Percentiles rank a stretch among this genome's conserved stretches.
These are phyloP conservation scores for Cephus sareptanus DNA, from an alignment of 2,888 invertebrate species.

Conservation along the genomic window DNA sequence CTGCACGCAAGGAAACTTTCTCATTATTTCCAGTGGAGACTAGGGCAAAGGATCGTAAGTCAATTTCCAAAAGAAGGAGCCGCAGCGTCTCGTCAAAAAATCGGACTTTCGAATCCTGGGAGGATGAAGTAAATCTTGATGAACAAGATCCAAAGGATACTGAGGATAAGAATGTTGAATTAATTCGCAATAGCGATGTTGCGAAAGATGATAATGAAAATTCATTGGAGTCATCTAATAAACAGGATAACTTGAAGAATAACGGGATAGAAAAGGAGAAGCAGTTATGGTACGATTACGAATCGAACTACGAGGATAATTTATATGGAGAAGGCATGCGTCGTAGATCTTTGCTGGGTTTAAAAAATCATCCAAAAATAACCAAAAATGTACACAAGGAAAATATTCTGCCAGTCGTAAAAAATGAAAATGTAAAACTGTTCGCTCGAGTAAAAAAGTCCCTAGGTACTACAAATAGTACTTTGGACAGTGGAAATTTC, in stretches of 20 bases:
- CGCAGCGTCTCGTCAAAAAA: neutral
- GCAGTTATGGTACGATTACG: constrained; percentile 15
- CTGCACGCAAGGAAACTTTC: neutral
- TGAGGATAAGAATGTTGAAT: neutral
- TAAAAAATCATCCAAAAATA: constrained; percentile 6
- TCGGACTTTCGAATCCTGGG: constrained; percentile 18
- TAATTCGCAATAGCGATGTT: neutral
- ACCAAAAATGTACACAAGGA: neutral
- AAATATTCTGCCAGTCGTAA: neutral
- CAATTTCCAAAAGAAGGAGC: neutral
- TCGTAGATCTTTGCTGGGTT: constrained; percentile 22
- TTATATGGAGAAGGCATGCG: constrained; percentile 10
- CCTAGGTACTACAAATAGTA: neutral
- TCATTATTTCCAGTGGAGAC: neutral
- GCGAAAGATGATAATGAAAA: neutral
- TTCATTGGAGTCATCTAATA: neutral
- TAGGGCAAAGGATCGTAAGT: constrained; percentile 18
- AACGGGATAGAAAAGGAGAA: constrained; percentile 2
- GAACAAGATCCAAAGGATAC: constrained; percentile 1
- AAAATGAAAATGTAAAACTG: neutral
- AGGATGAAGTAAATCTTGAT: constrained; percentile 18
- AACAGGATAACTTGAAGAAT: neutral
- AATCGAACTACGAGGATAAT: constrained; percentile 13
- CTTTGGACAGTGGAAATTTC: neutral
- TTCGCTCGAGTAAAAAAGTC: neutral